These are phyloP conservation scores for Philopotamus ludificatus DNA, from an alignment of 1,140 invertebrate species.

Conservation along the genomic window DNA sequence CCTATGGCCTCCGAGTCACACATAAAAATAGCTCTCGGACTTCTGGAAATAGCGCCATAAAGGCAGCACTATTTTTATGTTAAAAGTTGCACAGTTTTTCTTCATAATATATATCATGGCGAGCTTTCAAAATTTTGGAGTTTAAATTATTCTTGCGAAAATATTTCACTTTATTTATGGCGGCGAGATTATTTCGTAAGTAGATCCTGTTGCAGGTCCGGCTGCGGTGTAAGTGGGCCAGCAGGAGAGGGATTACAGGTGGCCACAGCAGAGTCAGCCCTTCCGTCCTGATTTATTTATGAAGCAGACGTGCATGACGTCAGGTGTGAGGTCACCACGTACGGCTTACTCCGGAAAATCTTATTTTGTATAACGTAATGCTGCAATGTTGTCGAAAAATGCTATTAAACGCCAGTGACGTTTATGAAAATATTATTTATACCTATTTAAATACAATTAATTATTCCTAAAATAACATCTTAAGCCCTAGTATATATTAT, in stretches of 20 bases:
- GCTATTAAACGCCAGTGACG: no score
- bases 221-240: background rate
- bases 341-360: background rate
- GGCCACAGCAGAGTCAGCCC: conserved; percentile 15
- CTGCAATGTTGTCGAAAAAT: background rate
- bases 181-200: background rate
- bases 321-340: background rate
- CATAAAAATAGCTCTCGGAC: background rate
- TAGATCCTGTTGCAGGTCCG: no score
- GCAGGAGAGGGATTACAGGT: conserved; percentile 9
- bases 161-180: background rate
- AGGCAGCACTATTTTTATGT: background rate
- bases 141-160: background rate
- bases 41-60: background rate
- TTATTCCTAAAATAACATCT: background rate
- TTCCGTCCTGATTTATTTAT: background rate
- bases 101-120: no score
- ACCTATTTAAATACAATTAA: background rate
- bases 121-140: no score
- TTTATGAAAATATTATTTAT: no score
- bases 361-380: background rate
- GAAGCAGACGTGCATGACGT: background rate
- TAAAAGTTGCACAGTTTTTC: background rate
- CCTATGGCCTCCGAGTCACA: background rate
- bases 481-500: no score